Conservation (phyloP, 2,113 vertebrate genomes). For the Sterna hirundo region DNA sequence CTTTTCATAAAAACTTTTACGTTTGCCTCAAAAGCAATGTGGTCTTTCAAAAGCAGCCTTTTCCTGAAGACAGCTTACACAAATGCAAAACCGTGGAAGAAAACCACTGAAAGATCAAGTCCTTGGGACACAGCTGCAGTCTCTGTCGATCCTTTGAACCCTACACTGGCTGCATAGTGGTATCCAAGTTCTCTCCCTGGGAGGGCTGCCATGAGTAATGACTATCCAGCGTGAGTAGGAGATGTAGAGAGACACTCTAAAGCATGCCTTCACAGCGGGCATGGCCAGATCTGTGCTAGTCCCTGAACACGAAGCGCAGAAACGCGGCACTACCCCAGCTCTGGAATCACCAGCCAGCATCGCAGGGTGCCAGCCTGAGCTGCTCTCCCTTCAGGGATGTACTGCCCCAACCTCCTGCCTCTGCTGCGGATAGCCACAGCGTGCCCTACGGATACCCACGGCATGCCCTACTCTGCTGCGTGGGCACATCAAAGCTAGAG, state of each 20-base stretch:
- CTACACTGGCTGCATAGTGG: rapidly evolving
- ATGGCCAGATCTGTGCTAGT: rapidly evolving
- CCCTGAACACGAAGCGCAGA: rapidly evolving
- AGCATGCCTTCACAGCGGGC: too few species aligned
- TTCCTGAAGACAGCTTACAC: neutral
- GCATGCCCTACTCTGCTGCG: neutral
- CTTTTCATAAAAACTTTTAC: neutral
- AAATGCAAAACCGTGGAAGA: neutral
- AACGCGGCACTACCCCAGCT: neutral
- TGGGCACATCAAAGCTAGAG: neutral
- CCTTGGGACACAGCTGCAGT: neutral
- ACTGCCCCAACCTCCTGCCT: neutral
- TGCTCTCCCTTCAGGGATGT: neutral
- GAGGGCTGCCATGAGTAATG: neutral
- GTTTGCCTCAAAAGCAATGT: neutral
- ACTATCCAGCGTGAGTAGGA: neutral
- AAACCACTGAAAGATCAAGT: neutral
- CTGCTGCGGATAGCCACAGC: too few species aligned
- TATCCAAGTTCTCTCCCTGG: neutral
- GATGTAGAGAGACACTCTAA: too few species aligned
- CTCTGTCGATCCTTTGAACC: neutral
- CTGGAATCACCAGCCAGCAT: neutral
- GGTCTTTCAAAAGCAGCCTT: neutral
- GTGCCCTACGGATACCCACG: rapidly evolving
- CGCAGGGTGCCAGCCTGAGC: neutral